Base-by-base conservation (phyloP, 2,113 vertebrate species). In the Ammodytes marinus region DNA sequence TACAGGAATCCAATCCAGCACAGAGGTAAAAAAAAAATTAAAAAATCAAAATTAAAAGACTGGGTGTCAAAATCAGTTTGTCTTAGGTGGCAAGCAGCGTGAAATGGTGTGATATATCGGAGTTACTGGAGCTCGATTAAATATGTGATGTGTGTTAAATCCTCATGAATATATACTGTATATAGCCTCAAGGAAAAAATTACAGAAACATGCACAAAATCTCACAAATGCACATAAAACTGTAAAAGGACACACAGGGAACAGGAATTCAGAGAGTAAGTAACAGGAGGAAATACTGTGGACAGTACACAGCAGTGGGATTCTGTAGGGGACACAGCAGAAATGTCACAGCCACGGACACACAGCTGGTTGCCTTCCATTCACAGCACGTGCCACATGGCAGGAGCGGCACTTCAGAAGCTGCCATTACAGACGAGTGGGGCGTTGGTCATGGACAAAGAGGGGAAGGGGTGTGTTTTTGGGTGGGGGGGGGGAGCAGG, bases 301-400 rank as follows among this genome's bases (percentile, higher is more conserved):
- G 58, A 42, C 52, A n/a, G 66, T 27, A 19, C 40, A 15, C 39
- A 64, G 69, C 65, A 67, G 53, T 42, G n/a, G 43, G 80, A 58
- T 40, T 79, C 66, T 53, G 53, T 67, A 71, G 52, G 73, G 79
- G 50, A 84, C 53, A 45, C 53, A 78, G 80, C 65, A 85, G 82
- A 91, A 91, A 91, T 89, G 85, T 88, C 91, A 88, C 82, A 88
- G 80, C 77, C 77, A 90, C 80, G 76, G 74, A 79, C 37, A 54
- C 90, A 86, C 83, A 91, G 83, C 79, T 80, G 74, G 88, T 64
- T 69, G 63, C 59, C 78, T 53, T 83, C 82, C 66, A 74, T 70
- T 79, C 71, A 58, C 73, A 66, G 85, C 71, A 73, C 37, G 80
- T 49, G 77, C 61, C 74, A 82, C 87, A 87, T 65, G 84, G 74